A percentile compares a stretch with the other conserved stretches of the same genome.
phyloP scores from a whole-genome alignment of 2,113 vertebrate genomes.

The Leptodactylus fuscus region DNA sequence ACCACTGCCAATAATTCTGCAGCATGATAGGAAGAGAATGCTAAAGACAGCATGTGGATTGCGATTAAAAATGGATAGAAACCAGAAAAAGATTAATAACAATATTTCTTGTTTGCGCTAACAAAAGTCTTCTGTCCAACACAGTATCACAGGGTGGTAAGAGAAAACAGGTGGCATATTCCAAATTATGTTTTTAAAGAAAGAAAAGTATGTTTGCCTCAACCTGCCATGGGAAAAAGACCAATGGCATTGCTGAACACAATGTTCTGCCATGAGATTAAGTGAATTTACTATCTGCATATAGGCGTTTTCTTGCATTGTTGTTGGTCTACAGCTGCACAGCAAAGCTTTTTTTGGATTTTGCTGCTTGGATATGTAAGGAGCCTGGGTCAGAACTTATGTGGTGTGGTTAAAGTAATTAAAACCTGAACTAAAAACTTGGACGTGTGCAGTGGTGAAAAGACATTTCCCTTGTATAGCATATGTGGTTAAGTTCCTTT shows the following conservation, averaged over 20 bases:
- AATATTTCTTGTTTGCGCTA: neutral
- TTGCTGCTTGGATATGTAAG: conserved; percentile 10
- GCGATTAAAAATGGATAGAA: neutral
- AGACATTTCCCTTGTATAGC: conserved; percentile 53
- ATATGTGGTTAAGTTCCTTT: conserved; percentile 25
- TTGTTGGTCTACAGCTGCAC: conserved; percentile 51
- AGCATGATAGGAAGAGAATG: neutral
- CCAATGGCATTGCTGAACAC: conserved; percentile 44
- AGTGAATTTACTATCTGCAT: conserved; percentile 49
- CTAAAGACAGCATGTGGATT: conserved; percentile 16
- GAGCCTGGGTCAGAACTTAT: conserved; percentile 47
- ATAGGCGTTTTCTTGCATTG: conserved; percentile 40
- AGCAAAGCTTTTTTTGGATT: conserved; percentile 25
- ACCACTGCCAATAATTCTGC: neutral
- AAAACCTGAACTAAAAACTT: conserved; percentile 55
- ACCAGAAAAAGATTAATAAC: conserved; percentile 14
- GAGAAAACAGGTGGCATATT: conserved; percentile 43
- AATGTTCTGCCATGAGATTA: conserved; percentile 57
- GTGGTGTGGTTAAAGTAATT: conserved; percentile 56
- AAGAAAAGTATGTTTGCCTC: conserved; percentile 39
- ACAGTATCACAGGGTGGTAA: conserved; percentile 8
- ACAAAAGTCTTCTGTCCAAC: conserved; percentile 4
- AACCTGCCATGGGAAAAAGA: conserved; percentile 53
- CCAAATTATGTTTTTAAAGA: conserved; percentile 35
- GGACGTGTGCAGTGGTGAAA: conserved; percentile 52